Percentiles rank a stretch among this genome's conserved stretches.
phyloP scores from a whole-genome alignment of 1,140 invertebrate genomes.

The Drosophila nigrodunni region DNA sequence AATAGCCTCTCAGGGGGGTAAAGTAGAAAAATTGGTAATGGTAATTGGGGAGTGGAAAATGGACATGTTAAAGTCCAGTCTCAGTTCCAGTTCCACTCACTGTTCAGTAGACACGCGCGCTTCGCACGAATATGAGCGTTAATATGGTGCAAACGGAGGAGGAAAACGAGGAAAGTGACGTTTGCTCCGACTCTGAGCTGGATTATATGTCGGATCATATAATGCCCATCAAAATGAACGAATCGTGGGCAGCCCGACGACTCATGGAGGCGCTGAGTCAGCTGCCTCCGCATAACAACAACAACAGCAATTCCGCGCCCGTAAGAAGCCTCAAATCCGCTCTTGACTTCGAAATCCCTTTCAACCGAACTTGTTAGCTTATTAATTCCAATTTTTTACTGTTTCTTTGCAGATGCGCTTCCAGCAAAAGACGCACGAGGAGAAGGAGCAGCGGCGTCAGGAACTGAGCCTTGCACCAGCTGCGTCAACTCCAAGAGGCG shows the following conservation, averaged over 20 bases:
- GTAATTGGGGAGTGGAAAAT: constrained; percentile 48
- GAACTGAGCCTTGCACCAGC: constrained; percentile 46
- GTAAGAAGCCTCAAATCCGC: constrained; percentile 37
- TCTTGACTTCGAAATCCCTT: background rate
- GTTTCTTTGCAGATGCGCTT: constrained; percentile 76
- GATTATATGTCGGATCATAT: constrained; percentile 60
- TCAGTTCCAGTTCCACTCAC: constrained; percentile 46
- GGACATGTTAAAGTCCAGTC: constrained; percentile 51
- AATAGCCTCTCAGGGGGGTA: constrained; percentile 59
- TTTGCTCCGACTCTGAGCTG: constrained; percentile 23
- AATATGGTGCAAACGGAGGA: constrained; percentile 57
- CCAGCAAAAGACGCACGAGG: constrained; percentile 74
- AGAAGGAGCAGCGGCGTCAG: constrained; percentile 66
- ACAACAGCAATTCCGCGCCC: constrained; percentile 61
- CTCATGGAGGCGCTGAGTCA: constrained; percentile 80
- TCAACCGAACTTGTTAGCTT: background rate
- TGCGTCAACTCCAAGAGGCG: constrained; percentile 24
- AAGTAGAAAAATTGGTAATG: constrained; percentile 33
- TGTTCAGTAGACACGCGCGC: constrained; percentile 67
- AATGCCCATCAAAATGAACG: constrained; percentile 86
- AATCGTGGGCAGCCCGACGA: constrained; percentile 86
- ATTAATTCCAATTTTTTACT: background rate
- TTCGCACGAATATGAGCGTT: constrained; percentile 42
- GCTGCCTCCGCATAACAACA: constrained; percentile 59
- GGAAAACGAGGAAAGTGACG: constrained; percentile 25